Base-by-base conservation (phyloP, 2,888 invertebrate genomes). In the Cantharis lateralis region DNA sequence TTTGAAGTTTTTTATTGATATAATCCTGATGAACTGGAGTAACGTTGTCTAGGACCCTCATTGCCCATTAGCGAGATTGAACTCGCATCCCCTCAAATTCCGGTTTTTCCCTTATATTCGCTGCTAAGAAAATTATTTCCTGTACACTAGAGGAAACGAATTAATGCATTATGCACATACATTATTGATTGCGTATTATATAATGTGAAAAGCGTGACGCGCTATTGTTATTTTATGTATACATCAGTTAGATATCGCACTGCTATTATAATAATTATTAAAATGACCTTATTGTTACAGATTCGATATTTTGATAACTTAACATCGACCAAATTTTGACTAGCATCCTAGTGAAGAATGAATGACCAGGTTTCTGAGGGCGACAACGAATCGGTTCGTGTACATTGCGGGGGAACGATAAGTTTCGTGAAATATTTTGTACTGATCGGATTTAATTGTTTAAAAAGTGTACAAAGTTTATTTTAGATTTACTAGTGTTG, bases 41-140 rank as follows among this genome's bases (percentile, higher is more conserved):
- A 85, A 86, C 85, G 84, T 84, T 86, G 86, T 87, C 86, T 86
- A 86, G 85, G 82, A 85, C 85, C 85, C 87, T 87, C 87, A 86
- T 87, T 87, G 86, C 86, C 87, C 88, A 88, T 87, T 90, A 90
- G 90, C 90, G 90, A 90, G 89, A 90, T 90, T 90, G 90, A 90
- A 89, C 89, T 88, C 87, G 85, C 87, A 86, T 87, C 87, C 89
- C 89, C 89, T 24, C 89, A 89, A 88, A 89, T 89, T 89, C 89
- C 89, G 88, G 89, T 88, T 89, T 88, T 87, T 89, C 89, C 89
- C 89, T 79, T 77, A 78, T 66, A 16, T 78, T 79, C 80, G 81
- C 80, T 77, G 77, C 82, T 84, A 87, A 87, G 86, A 86, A 87
- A 87, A 87, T 87, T 86, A 87, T 87, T 87, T 87, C 87, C 87